These are phyloP conservation scores for Pasiphila rectangulata DNA, from an alignment of 2,888 invertebrate genomes.

Conservation along the genomic window DNA sequence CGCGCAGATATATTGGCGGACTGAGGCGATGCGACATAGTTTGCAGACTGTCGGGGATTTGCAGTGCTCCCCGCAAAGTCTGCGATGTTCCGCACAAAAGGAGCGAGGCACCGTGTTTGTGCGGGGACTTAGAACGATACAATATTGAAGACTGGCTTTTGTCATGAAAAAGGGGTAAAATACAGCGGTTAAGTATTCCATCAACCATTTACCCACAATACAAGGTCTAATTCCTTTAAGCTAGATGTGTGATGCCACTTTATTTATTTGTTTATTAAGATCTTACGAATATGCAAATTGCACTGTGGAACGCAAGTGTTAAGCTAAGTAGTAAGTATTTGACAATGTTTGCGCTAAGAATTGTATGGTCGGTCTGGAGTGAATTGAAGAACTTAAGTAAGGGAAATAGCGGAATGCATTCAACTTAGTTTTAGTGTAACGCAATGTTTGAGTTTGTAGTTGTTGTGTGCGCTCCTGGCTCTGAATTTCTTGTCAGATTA, in stretches of 20 bases:
- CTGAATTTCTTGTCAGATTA: too few species aligned
- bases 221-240: too few species aligned
- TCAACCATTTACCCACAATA: too few species aligned
- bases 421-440: not conserved
- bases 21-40: slow-evolving; percentile 14
- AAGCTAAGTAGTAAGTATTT: too few species aligned
- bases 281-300: too few species aligned
- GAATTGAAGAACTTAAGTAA: slow-evolving; percentile 21
- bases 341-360: slow-evolving; percentile 41
- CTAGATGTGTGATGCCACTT: too few species aligned
- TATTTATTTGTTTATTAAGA: too few species aligned
- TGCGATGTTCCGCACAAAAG: slow-evolving; percentile 41
- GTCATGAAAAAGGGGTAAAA: too few species aligned
- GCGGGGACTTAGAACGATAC: not conserved
- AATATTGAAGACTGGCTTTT: slow-evolving; percentile 1
- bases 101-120: slow-evolving; percentile 26
- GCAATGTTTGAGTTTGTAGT: slow-evolving; percentile 1
- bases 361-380: slow-evolving; percentile 3
- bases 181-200: too few species aligned
- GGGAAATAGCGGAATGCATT: slow-evolving; percentile 2
- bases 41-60: slow-evolving; percentile 16
- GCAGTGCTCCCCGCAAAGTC: slow-evolving; percentile 26
- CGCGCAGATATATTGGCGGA: slow-evolving; percentile 5
- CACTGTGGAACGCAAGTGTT: too few species aligned
- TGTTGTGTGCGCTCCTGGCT: not conserved